These are phyloP conservation scores for Empis livida DNA, from an alignment of 2,888 invertebrate genomes.

Conservation along the genomic window DNA sequence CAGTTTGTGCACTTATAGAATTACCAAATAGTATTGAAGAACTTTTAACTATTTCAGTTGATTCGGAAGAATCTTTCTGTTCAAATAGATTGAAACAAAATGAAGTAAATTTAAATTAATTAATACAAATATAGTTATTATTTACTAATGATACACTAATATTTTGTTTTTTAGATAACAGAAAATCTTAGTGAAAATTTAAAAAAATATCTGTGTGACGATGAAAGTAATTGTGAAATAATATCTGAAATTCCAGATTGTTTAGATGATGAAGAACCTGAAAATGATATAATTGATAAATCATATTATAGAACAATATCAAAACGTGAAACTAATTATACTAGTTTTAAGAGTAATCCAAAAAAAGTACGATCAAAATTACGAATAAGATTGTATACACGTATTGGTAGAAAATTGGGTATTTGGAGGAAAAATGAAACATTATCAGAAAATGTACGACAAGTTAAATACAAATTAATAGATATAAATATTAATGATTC, in stretches of 20 bases:
- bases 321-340: slow-evolving; percentile 1
- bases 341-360: slow-evolving; percentile 2
- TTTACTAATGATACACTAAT: no score
- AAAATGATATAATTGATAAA: slow-evolving; percentile 7
- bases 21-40: slow-evolving; percentile 38
- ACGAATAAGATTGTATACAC: slow-evolving; percentile 16
- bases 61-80: slow-evolving; percentile 33
- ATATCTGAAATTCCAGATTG: slow-evolving; percentile 16
- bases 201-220: slow-evolving; percentile 15
- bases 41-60: slow-evolving; percentile 36
- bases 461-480: slow-evolving; percentile 15
- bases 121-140: background rate
- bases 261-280: slow-evolving; percentile 5
- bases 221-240: slow-evolving; percentile 16
- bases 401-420: slow-evolving; percentile 17
- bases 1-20: slow-evolving; percentile 40
- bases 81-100: slow-evolving; percentile 21
- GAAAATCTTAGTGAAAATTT: slow-evolving; percentile 12
- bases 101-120: slow-evolving; percentile 6
- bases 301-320: slow-evolving; percentile 13
- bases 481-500: slow-evolving; percentile 14
- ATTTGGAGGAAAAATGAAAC: slow-evolving; percentile 25
- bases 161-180: slow-evolving; percentile 7
- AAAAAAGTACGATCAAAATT: slow-evolving; percentile 12
- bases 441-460: slow-evolving; percentile 18